Percentiles rank a stretch among this genome's conserved stretches.
Evolutionary conservation across 2,888 invertebrate genomes (phyloP).

Genomic region (Aspidiotus destructor): DNA sequence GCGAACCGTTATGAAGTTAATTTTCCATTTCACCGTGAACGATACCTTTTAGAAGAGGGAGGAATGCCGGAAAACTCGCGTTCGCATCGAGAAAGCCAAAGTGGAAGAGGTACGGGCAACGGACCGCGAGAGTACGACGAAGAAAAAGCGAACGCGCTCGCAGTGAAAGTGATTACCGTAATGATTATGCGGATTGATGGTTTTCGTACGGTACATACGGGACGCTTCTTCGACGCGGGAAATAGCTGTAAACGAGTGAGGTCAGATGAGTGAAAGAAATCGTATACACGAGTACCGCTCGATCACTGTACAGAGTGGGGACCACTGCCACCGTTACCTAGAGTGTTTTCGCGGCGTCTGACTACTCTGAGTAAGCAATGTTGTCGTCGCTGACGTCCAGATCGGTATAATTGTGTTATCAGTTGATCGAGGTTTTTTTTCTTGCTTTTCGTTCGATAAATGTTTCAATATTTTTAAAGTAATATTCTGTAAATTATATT

Average conservation of each 20-base stretch:
- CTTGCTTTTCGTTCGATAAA: constrained; percentile 1
- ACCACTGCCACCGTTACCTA: not conserved
- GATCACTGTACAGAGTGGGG: constrained; percentile 6
- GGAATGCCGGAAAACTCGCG: not conserved
- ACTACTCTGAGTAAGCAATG: constrained; percentile 22
- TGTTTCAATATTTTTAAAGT: no score
- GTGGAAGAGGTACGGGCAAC: constrained; percentile 2
- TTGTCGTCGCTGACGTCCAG: constrained; percentile 28
- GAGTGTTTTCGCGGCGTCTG: constrained; percentile 24
- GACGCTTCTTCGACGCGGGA: constrained; percentile 1
- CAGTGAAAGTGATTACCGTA: constrained; percentile 31
- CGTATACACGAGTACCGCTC: constrained; percentile 12
- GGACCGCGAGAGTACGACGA: not conserved
- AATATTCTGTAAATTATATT: not conserved
- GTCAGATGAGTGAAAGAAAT: constrained; percentile 26
- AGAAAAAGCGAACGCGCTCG: constrained; percentile 1
- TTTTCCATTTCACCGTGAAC: no score
- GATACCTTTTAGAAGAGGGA: not conserved
- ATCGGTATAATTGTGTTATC: constrained; percentile 26
- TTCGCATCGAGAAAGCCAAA: not conserved
- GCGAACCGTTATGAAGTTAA: no score
- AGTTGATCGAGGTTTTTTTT: constrained; percentile 10
- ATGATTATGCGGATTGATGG: constrained; percentile 16
- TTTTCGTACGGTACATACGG: not conserved
- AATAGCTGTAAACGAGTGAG: constrained; percentile 8